phyloP scores from a whole-genome alignment of 2,113 vertebrate species.

The Malurus elegans region DNA sequence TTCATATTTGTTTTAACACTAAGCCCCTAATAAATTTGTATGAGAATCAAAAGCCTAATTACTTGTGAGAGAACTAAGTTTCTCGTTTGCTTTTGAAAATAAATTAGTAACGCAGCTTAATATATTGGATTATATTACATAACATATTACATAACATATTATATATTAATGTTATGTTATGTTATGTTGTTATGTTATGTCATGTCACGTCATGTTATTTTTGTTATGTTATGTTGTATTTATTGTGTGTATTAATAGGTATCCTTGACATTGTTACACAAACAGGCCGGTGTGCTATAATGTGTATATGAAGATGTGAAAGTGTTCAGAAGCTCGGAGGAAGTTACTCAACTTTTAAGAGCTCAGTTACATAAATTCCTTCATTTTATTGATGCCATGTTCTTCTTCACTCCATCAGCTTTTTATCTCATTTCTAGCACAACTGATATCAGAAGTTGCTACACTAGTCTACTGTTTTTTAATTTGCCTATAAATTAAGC shows the following conservation, averaged over 20 bases:
- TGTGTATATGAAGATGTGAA: not conserved
- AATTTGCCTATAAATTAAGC: conserved; percentile 36
- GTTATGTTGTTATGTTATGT: no score
- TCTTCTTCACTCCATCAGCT: not conserved
- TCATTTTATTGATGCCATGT: not conserved
- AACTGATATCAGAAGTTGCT: conserved; percentile 11
- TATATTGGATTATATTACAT: not conserved
- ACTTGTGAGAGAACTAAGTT: not conserved
- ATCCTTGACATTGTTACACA: not conserved
- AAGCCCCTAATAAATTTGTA: not conserved
- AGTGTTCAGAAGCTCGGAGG: not conserved
- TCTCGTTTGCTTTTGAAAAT: not conserved
- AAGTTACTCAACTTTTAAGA: not conserved
- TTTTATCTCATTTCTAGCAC: not conserved
- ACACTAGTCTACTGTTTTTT: not conserved
- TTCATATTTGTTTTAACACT: not conserved
- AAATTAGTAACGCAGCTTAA: not conserved
- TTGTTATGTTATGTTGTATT: no score
- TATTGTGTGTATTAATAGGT: not conserved
- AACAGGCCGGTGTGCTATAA: not conserved
- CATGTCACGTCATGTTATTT: no score
- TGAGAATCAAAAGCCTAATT: not conserved
- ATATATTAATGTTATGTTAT: not conserved
- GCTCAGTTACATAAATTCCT: not conserved
- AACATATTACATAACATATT: not conserved